Base-by-base conservation (phyloP, 2,888 invertebrate species). In the Meteorus cinctellus region DNA sequence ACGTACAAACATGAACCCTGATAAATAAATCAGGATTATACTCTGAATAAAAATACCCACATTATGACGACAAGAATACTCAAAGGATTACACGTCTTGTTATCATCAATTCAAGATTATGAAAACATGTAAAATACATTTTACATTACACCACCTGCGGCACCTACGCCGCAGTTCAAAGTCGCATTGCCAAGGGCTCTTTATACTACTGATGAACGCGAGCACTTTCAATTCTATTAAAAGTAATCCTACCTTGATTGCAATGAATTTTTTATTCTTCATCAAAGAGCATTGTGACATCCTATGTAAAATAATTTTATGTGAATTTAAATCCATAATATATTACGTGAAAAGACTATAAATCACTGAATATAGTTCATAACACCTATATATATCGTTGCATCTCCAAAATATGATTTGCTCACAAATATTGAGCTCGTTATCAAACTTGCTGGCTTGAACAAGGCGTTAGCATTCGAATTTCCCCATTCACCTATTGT, bases 391-490 rank as follows among this genome's bases (percentile, higher is more conserved):
- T 62, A 29, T 16, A 29, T 62, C 14, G 14, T 62, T 62, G 62
- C 62, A 36, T n/a, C 63, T 12, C 41, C 60, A 34, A 14, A 36
- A 62, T 36, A 12, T 41, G 65, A 75, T 63, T 65, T 75, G 24
- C 29, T 31, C 29, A 65, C 63, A 65, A 69, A 70, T 48, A 75
- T 65, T 75, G 59, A 77, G 75, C 77, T 79, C 78, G 80, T 80
- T 79, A 78, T 80, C 79, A 72, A 63, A 78, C 77, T 78, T 78
- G 68, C 67, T 73, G 76, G 69, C 73, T 72, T 8, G 55, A 78
- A 70, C 60, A 76, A 76, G 81, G 77, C 82, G 81, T 86, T 86
- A 85, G 85, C 85, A 86, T 86, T 85, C 83, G 84, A 86, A 86
- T 86, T 81, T 82, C 77, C 45, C 45, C 36, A 73, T 77, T 78